Evolutionary conservation across 2,113 vertebrate species (phyloP).

Genomic region (Leptobrachium leishanense): DNA sequence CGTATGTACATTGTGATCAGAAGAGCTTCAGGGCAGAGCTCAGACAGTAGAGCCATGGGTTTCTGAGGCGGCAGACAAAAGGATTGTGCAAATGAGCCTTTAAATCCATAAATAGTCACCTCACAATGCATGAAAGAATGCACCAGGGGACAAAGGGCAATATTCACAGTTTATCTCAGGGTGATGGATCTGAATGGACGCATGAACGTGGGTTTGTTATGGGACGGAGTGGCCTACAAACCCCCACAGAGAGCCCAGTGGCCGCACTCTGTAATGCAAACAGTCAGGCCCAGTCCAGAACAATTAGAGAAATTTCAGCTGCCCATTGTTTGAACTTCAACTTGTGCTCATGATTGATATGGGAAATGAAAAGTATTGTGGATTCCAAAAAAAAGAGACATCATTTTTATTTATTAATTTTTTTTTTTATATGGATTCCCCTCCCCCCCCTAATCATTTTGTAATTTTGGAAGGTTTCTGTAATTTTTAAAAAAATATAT

Average conservation of each 20-base stretch:
- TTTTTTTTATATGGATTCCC: too few relatives aligned
- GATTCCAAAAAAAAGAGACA: slow-evolving; percentile 49
- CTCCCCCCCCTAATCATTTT: too few relatives aligned
- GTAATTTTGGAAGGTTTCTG: too few relatives aligned
- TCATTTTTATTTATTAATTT: slow-evolving; percentile 48
- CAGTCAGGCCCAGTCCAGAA: slow-evolving; percentile 79
- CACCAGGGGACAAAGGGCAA: slow-evolving; percentile 82
- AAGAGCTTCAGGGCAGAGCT: slow-evolving; percentile 74
- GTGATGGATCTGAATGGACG: slow-evolving; percentile 98
- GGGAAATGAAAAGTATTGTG: slow-evolving; percentile 87
- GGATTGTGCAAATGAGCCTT: slow-evolving; percentile 99
- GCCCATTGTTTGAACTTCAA: slow-evolving; percentile 83
- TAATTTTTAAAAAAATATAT: too few relatives aligned
- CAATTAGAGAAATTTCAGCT: slow-evolving; percentile 88
- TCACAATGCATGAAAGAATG: slow-evolving; percentile 96
- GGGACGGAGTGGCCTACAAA: slow-evolving; percentile 81
- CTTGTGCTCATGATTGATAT: slow-evolving; percentile 95
- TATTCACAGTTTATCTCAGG: slow-evolving; percentile 90
- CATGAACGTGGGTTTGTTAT: slow-evolving; percentile 94
- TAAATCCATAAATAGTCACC: slow-evolving; percentile 95
- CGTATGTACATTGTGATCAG: slow-evolving; percentile 71
- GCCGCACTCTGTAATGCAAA: slow-evolving; percentile 78
- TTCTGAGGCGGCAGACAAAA: slow-evolving; percentile 87
- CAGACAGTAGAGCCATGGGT: slow-evolving; percentile 73
- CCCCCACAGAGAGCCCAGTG: slow-evolving; percentile 89